These are phyloP conservation scores for Cranoglanis bouderius DNA, from an alignment of 2,113 vertebrate genomes.

Conservation along the genomic window DNA sequence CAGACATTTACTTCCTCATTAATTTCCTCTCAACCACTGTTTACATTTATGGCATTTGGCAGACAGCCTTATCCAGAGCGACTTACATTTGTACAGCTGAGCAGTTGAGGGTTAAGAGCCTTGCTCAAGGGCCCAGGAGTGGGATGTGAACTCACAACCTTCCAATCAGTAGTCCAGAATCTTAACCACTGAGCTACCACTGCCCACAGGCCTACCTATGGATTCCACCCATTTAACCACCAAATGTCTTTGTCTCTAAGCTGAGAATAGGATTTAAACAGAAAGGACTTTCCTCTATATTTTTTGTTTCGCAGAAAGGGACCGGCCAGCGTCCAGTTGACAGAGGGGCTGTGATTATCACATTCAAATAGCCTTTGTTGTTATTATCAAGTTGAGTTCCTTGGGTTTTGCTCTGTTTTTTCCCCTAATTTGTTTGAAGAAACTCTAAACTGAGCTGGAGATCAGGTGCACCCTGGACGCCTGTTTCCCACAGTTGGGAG, in stretches of 20 bases:
- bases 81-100: too few species aligned
- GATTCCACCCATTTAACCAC: not conserved
- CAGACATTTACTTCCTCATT: not conserved
- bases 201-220: not conserved
- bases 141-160: too few species aligned
- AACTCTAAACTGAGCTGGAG: constrained; percentile 70
- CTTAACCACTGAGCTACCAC: too few species aligned
- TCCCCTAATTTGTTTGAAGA: constrained; percentile 45
- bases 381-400: constrained; percentile 54
- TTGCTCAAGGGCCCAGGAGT: too few species aligned
- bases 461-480: constrained; percentile 69
- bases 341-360: constrained; percentile 52
- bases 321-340: constrained; percentile 44
- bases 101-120: too few species aligned
- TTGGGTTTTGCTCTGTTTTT: constrained; percentile 58
- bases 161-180: too few species aligned
- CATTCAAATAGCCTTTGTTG: constrained; percentile 60
- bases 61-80: too few species aligned
- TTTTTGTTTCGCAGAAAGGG: constrained; percentile 37
- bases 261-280: constrained; percentile 49
- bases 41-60: too few species aligned
- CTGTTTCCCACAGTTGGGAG: constrained; percentile 74
- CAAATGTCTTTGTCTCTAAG: constrained; percentile 32
- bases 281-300: constrained; percentile 20
- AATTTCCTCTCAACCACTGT: not conserved